Conservation (phyloP, 2,797 vertebrate genomes). For the Sebastes wilsoni region DNA sequence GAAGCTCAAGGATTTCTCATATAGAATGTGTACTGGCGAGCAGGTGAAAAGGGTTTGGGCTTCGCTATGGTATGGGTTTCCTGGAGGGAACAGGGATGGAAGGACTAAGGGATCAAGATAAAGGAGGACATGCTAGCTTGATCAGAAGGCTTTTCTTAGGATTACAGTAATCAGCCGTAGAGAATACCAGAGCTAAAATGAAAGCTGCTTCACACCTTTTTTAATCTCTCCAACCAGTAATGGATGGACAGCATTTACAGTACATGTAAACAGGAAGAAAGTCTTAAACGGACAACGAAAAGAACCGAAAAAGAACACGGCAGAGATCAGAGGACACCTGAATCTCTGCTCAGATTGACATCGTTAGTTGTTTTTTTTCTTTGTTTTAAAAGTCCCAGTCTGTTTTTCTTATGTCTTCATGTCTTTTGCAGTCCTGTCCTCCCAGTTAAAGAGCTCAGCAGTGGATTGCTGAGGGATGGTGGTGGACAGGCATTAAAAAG, state of each 20-base stretch:
- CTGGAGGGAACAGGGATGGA: neutral
- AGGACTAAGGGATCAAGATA: constrained; percentile 3
- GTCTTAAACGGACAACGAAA: constrained; percentile 42
- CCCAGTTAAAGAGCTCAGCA: constrained; percentile 24
- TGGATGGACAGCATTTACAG: constrained; percentile 59
- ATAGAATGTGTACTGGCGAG: constrained; percentile 14
- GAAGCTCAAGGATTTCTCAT: constrained; percentile 65
- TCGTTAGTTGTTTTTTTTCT: constrained; percentile 63
- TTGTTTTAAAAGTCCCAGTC: constrained; percentile 41
- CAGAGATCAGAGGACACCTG: constrained; percentile 44
- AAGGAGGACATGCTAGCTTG: constrained; percentile 46
- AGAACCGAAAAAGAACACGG: constrained; percentile 43
- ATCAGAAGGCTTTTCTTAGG: constrained; percentile 23
- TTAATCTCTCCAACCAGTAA: constrained; percentile 50
- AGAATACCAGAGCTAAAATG: constrained; percentile 54
- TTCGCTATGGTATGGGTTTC: neutral
- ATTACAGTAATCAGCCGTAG: constrained; percentile 54
- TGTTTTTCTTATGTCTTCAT: constrained; percentile 15
- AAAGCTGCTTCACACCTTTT: constrained; percentile 55
- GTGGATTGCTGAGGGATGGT: neutral
- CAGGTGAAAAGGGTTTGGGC: constrained; percentile 5
- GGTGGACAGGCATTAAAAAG: constrained; percentile 23
- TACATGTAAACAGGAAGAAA: constrained; percentile 63
- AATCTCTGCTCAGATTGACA: constrained; percentile 69
- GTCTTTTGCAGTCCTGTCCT: constrained; percentile 5